Evolutionary conservation across 2,888 invertebrate species (phyloP), one percentile per base, ranked within the genome.

Genomic region (Neocrepidodera transversa): DNA sequence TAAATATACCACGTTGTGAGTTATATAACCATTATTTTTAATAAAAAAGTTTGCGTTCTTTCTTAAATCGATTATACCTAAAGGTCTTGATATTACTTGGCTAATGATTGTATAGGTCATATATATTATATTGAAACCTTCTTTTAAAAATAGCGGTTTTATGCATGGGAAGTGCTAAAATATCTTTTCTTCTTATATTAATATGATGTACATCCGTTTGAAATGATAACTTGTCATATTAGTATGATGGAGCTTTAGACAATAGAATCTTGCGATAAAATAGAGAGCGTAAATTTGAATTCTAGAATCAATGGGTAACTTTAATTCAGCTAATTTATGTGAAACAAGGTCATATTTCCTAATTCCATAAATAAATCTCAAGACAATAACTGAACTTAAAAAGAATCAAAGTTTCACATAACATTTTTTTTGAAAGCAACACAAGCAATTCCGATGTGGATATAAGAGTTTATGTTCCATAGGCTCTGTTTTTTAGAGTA

Each of bases 171-270:
- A 8, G 2, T 16, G 16, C 32, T n/a, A 49, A 13, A 2, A 17
- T 2, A 11, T 11, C 32, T 17, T 49, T 49, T 16, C 18, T 32
- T 17, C 49, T 49, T 2, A 32, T 16, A 32, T 49, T 32, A 17
- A 49, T 6, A 49, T 32, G 30, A 32, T 49, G 49, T 14, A 49
- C 35, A 32, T 49, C 49, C 14, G 49, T 49, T 49, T 32, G 11
- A 16, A 14, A 49, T 32, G 17, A 16, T 2, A 49, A 13, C n/a
- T 49, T 17, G 14, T 32, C 5, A 32, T 49, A 32, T 16, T 32
- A 17, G 16, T 49, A 49, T n/a, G 2, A 3, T 16, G 49, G 49
- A 6, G 13, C 2, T 49, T 30, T 49, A 13, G 14, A 8, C 14
- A 32, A 13, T 17, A 49, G 6, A 6, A 35, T 49, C 16, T 49